These are phyloP conservation scores for Turritopsis rubra DNA, from an alignment of 30 jellyfish, hydroid and myxozoan genomes.

Conservation along the genomic window DNA sequence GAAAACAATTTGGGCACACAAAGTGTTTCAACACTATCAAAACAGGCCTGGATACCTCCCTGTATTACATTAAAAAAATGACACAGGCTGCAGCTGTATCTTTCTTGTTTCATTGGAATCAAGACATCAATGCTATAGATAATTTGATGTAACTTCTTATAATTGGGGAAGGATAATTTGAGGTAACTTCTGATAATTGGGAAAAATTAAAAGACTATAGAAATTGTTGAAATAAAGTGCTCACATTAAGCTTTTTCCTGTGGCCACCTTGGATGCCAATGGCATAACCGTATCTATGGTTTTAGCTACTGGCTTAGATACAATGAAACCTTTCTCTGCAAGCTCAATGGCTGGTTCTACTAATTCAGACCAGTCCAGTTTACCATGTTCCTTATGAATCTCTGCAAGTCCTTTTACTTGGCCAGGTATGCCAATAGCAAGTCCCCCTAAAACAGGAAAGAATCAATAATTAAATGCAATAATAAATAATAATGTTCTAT, in stretches of 20 bases:
- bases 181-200: no score
- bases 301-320: conserved; percentile 45
- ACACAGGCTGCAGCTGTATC: no score
- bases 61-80: no score
- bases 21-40: no score
- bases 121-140: no score
- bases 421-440: conserved; percentile 96
- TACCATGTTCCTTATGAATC: conserved; percentile 61
- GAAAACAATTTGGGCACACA: no score
- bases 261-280: not conserved
- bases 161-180: no score
- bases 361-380: conserved; percentile 70
- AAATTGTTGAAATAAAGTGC: not conserved
- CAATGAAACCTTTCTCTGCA: conserved; percentile 76
- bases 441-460: conserved; percentile 56
- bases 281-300: not conserved
- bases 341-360: conserved; percentile 78
- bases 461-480: no score
- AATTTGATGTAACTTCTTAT: no score
- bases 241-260: not conserved
- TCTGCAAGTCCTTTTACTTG: conserved; percentile 70
- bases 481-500: no score
- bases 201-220: not conserved
- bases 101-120: no score
- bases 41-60: no score